Evolutionary conservation across 2,888 invertebrate species (phyloP), one percentile per base, ranked within the genome.

Genomic region (Orgyia antiqua): DNA sequence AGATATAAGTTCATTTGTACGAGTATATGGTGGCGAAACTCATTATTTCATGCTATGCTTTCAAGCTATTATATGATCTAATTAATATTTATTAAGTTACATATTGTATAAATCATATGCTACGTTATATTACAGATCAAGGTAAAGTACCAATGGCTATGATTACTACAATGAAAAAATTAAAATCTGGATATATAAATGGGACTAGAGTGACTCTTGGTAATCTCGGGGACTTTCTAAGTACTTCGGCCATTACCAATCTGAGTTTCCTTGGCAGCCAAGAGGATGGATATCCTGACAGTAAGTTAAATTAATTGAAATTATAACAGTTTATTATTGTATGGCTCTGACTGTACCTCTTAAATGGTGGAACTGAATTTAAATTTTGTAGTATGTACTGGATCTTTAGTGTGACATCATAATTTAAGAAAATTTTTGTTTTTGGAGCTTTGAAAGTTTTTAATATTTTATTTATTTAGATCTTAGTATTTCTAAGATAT

Each of bases 171-270:
- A 96, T 99, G 91, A 97, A 98, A 68, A 99, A 99, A 78, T 86
- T 99, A 2, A 97, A 98, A 74, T 98, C 97, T 38, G 99, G 99
- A 6, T 99, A 99, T 68, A 97, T 99, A 31, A 98, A 98, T 66
- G 99, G 99, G n/a, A 98, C 99, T 0, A 90, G 98, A 55, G 98
- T 99, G 0, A 96, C 97, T 34, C 84, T 99, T 37, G 98, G 99
- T n/a, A 93, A 94, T 68, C 83, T 99, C 15, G 93, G 93, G 44
- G 98, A 99, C 51, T 99, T 99, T 72, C 84, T 99, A 35, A 98
- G 94, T 59, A 99, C 99, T 0, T 99, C 99, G 2, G 99, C 98
- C 42, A 95, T 99, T 26, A 98, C 98, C 1, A 98, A 98, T 77
- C 87, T 99, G 50, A 98, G 97, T 74, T 99, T 98, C 68, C 86